Conservation (phyloP, 2,797 vertebrate species). For the Sparidentex hasta region DNA sequence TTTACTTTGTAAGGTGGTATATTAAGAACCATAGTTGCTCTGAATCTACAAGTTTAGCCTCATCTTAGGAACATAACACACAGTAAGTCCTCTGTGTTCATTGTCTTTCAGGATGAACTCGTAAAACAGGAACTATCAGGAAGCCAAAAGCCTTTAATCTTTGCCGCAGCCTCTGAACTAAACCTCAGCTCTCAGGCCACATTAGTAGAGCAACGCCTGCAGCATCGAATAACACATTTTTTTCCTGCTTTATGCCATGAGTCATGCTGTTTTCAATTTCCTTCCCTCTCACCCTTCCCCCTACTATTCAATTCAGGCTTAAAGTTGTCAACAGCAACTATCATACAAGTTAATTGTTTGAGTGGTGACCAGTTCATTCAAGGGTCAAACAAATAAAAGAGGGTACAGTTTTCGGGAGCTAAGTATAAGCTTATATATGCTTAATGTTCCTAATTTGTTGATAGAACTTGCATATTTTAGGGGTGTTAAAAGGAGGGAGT, state of each 20-base stretch:
- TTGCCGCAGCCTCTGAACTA: neutral
- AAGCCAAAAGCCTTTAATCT: neutral
- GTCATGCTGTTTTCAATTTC: constrained; percentile 20
- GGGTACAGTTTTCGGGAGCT: too few relatives aligned
- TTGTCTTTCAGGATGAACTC: neutral
- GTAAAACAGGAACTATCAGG: constrained; percentile 4
- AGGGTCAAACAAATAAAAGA: neutral
- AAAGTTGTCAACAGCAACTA: neutral
- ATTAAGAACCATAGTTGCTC: too few relatives aligned
- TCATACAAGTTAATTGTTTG: neutral
- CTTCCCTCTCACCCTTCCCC: neutral
- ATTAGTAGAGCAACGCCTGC: neutral
- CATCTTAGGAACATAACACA: neutral
- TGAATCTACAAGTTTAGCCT: neutral
- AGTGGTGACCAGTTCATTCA: neutral
- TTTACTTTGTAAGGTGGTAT: too few relatives aligned
- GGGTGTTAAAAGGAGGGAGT: neutral
- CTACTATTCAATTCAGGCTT: neutral
- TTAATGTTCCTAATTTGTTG: neutral
- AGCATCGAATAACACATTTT: neutral
- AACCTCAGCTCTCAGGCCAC: neutral
- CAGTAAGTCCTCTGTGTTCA: neutral
- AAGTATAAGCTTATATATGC: neutral
- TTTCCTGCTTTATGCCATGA: neutral
- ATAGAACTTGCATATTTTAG: neutral